Evolutionary conservation across 1,140 invertebrate genomes (phyloP).

Genomic region (Dreissena rostriformis): DNA sequence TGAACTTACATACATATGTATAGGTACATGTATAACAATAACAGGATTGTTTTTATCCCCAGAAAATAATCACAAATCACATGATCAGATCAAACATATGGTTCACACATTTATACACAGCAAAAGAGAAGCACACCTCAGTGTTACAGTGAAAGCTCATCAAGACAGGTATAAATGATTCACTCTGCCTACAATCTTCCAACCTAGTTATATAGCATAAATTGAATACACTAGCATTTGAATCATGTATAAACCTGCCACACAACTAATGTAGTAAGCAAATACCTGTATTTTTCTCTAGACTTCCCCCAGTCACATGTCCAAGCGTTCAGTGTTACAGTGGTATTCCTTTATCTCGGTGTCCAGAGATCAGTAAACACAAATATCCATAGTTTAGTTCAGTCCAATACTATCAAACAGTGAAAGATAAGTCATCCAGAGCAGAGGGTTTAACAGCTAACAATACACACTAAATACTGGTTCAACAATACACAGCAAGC

Average conservation of each 20-base stretch:
- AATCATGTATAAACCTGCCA: not conserved
- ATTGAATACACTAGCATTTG: too few relatives aligned
- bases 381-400: not conserved
- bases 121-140: too few relatives aligned
- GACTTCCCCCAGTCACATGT: slow-evolving; percentile 19
- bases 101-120: too few relatives aligned
- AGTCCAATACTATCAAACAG: slow-evolving; percentile 18
- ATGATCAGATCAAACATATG: too few relatives aligned
- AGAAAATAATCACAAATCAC: too few relatives aligned
- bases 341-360: slow-evolving; percentile 28
- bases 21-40: too few relatives aligned
- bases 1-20: too few relatives aligned
- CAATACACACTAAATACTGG: slow-evolving; percentile 27
- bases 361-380: not conserved
- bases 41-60: too few relatives aligned
- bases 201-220: too few relatives aligned
- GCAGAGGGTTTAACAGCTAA: slow-evolving; percentile 45
- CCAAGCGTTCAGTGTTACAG: not conserved
- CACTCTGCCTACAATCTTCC: too few relatives aligned
- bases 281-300: slow-evolving; percentile 8
- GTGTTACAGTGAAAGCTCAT: too few relatives aligned
- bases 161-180: too few relatives aligned
- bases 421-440: slow-evolving; percentile 45
- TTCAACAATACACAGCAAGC: slow-evolving; percentile 19
- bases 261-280: not conserved